phyloP scores from a whole-genome alignment of 2,888 invertebrate genomes.

The Pardosa pseudoannulata region DNA sequence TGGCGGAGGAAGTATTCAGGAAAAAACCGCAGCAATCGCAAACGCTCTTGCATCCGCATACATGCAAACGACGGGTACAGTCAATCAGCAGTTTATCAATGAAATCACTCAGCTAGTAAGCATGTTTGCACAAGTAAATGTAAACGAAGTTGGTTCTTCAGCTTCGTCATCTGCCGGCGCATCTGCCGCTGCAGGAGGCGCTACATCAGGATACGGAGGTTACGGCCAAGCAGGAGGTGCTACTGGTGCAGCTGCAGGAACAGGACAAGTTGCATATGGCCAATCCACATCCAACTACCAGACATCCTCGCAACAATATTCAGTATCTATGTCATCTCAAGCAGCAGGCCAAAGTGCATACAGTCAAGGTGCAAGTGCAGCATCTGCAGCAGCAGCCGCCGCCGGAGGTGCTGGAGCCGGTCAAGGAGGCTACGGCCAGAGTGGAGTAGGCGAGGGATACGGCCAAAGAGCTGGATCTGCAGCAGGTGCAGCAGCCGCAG shows the following conservation, averaged over 20 bases:
- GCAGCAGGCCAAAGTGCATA: no score
- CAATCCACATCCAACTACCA: no score
- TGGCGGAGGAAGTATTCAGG: not conserved
- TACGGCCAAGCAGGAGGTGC: not conserved
- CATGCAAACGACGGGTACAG: conserved; percentile 24
- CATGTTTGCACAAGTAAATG: conserved; percentile 21
- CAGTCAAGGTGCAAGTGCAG: no score
- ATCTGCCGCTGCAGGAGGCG: not conserved
- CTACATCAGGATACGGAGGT: not conserved
- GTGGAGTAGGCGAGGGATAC: no score
- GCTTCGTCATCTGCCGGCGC: not conserved
- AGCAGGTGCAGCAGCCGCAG: not conserved
- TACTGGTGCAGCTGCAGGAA: not conserved
- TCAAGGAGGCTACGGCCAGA: not conserved
- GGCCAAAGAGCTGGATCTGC: conserved; percentile 6
- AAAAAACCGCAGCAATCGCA: not conserved
- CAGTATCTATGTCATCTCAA: no score
- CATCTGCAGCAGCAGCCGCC: no score
- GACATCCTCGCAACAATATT: no score
- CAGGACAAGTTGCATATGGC: no score
- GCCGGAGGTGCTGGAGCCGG: no score
- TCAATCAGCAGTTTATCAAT: conserved; percentile 5
- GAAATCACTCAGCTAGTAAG: conserved; percentile 12
- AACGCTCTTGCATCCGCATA: not conserved
- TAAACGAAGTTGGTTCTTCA: conserved; percentile 19